These are phyloP conservation scores for Leptogaster cylindrica DNA, from an alignment of 2,888 invertebrate species.

Conservation along the genomic window DNA sequence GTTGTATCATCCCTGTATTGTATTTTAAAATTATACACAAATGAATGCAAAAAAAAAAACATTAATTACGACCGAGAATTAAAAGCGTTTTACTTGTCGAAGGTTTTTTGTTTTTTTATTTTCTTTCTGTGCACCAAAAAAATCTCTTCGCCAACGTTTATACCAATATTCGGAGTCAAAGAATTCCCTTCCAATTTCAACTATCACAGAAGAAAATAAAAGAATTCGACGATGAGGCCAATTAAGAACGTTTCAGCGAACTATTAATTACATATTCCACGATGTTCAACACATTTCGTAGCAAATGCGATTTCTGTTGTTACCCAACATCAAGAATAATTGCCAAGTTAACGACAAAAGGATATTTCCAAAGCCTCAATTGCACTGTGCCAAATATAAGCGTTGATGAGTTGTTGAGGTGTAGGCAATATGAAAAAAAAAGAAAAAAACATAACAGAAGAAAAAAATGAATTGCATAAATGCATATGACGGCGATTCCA, in stretches of 20 bases:
- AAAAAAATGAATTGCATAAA: background rate
- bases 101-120: no score
- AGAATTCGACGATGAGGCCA: no score
- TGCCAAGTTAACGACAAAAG: conserved; percentile 22
- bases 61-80: no score
- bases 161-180: no score
- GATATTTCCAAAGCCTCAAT: background rate
- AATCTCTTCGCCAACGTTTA: no score
- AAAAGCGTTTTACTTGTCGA: no score
- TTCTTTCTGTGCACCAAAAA: no score
- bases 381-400: conserved; percentile 19
- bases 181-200: no score
- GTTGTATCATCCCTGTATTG: no score
- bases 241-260: no score
- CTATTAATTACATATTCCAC: conserved; percentile 13
- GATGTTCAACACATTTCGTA: background rate
- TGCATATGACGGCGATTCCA: conserved; percentile 26
- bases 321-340: conserved; percentile 19
- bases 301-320: conserved; percentile 23
- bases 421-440: background rate
- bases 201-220: conserved; percentile 2
- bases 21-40: no score
- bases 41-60: no score
- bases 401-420: conserved; percentile 21
- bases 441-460: background rate